Percentiles rank a stretch among this genome's conserved stretches.
Conservation (phyloP, 2,797 vertebrate species). For the Danionella dracula region DNA sequence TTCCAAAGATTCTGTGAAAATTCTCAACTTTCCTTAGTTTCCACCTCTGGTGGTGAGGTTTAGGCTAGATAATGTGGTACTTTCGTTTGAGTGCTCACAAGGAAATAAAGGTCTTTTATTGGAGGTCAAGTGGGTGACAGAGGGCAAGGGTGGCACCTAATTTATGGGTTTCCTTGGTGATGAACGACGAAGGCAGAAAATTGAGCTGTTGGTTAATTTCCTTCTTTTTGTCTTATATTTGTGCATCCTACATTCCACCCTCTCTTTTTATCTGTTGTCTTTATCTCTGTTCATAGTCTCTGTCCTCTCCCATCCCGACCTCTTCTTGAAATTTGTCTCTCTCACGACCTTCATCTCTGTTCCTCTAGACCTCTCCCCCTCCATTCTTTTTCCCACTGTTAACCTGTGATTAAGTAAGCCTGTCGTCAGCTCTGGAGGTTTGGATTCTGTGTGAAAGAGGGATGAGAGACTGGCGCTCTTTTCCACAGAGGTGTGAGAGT, state of each 20-base stretch:
- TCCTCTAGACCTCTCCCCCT: slow-evolving; percentile 3
- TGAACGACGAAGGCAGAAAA: slow-evolving; percentile 60
- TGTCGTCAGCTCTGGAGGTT: slow-evolving; percentile 20
- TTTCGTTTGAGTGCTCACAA: not conserved
- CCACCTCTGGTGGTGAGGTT: not conserved
- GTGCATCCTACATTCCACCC: slow-evolving; percentile 54
- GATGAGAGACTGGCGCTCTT: slow-evolving; percentile 22
- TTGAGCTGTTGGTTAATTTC: slow-evolving; percentile 51
- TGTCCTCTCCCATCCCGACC: slow-evolving; percentile 57
- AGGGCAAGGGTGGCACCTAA: slow-evolving; percentile 46
- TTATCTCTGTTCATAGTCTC: slow-evolving; percentile 40
- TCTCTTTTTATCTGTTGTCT: slow-evolving; percentile 38
- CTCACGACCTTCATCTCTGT: slow-evolving; percentile 38
- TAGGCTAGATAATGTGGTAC: slow-evolving; percentile 22
- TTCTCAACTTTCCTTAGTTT: not conserved
- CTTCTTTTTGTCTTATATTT: slow-evolving; percentile 51
- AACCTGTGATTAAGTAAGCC: slow-evolving; percentile 41
- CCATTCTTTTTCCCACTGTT: slow-evolving; percentile 21
- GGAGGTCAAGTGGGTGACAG: slow-evolving; percentile 60
- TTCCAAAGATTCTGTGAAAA: not conserved
- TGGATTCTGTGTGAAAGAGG: slow-evolving; percentile 22
- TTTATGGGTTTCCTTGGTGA: slow-evolving; percentile 62
- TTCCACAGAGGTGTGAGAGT: slow-evolving; percentile 28
- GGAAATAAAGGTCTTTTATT: slow-evolving; percentile 20
- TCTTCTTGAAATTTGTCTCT: slow-evolving; percentile 50